Evolutionary conservation across 53 echinoderm and acorn worm species (phyloP), one percentile per base, ranked within the genome.

Genomic region (Astropecten irregularis): DNA sequence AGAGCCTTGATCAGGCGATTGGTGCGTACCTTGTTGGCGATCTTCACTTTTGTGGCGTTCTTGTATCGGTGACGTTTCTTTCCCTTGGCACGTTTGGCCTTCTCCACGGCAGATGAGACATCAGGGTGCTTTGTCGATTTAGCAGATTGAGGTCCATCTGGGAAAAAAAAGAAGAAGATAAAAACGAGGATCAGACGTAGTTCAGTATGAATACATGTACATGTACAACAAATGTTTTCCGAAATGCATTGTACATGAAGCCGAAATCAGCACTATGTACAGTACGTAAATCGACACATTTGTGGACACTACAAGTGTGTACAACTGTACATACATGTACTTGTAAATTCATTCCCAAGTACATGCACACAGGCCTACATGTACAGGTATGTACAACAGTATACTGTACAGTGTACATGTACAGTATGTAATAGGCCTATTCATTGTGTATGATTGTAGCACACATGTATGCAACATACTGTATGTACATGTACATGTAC

Each of bases 11-110:
- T 76, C 27, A 83, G 76, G 83, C 84, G 82, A 50, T 90, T 93
- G 64, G 84, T 89, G 37, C 84, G 64, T 31, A 89, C 87, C 63
- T 85, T 89, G 47, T 90, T 90, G 9, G 84, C 86, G 42, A 90
- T 87, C 58, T 93, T 93, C 54, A 89, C 89, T 84, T 89, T 92
- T 77, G 89, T 86, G 70, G 92, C 87, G 86, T 89, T 89, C 86
- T 83, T 89, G 62, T 89, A 68, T 39, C 86, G 86, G 28, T 89
- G 69, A 50, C 76, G 82, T 66, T 68, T 88, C 53, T 85, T 85
- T 37, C 82, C 61, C 31, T 85, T 61, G 62, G 58, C 68, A 15
- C 69, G 66, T 69, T 81, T 67, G 55, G 38, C 69, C 19, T 68
- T 71, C 16, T 72, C 72, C 42, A 51, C 29, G 16, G 62, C 16